phyloP scores from a whole-genome alignment of 2,113 vertebrate genomes.

The Prionailurus bengalensis region DNA sequence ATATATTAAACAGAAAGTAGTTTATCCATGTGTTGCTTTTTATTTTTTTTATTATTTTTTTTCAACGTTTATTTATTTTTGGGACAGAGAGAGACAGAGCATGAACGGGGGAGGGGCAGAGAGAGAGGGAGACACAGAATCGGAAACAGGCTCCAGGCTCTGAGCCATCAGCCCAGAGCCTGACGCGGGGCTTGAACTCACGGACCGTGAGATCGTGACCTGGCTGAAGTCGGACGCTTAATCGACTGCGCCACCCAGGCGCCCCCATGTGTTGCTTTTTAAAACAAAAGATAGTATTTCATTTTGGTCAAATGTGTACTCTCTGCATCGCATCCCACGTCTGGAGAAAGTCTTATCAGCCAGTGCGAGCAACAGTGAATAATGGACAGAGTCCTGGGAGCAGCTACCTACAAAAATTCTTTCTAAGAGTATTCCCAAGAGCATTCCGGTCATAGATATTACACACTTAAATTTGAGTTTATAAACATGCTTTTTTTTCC shows the following conservation, averaged over 20 bases:
- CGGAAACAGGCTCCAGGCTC: too few relatives aligned
- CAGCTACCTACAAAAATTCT: too few relatives aligned
- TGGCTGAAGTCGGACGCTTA: too few relatives aligned
- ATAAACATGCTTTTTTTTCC: background rate
- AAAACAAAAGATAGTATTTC: background rate
- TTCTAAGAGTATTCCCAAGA: background rate
- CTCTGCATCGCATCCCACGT: accelerated
- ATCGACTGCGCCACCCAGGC: too few relatives aligned
- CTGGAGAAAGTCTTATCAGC: background rate
- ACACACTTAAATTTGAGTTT: background rate
- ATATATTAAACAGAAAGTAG: background rate
- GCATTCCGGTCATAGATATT: background rate
- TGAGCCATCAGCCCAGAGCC: too few relatives aligned
- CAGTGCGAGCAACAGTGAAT: background rate
- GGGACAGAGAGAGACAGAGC: too few relatives aligned
- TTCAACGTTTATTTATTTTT: too few relatives aligned
- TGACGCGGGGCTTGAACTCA: too few relatives aligned
- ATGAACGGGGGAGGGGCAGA: too few relatives aligned
- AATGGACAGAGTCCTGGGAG: accelerated
- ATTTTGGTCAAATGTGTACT: background rate
- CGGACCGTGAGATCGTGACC: too few relatives aligned
- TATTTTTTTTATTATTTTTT: too few relatives aligned
- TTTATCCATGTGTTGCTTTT: background rate
- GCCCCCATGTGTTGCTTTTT: background rate
- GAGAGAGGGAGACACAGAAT: too few relatives aligned